Conservation (phyloP, 2,797 vertebrate species). For the Parauchenoglanis punctatus region DNA sequence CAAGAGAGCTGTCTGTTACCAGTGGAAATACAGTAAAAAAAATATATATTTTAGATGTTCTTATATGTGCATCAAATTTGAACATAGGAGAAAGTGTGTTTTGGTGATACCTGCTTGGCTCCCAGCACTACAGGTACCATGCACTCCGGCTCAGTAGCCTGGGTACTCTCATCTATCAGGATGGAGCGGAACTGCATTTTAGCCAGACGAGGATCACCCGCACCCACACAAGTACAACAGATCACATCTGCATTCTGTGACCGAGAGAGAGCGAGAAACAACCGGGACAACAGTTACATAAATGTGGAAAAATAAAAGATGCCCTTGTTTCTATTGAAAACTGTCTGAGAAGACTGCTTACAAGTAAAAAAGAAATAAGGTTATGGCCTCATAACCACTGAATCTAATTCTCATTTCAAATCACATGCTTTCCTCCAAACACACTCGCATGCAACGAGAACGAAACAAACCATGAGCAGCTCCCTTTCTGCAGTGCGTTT, state of each 20-base stretch:
- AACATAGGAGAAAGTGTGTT: not conserved
- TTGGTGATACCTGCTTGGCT: slow-evolving; percentile 87
- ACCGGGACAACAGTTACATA: not conserved
- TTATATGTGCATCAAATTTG: too few relatives aligned
- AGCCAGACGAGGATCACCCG: slow-evolving; percentile 92
- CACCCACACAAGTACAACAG: slow-evolving; percentile 95
- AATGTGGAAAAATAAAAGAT: not conserved
- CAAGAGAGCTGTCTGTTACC: not conserved
- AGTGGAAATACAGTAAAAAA: not conserved
- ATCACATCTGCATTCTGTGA: slow-evolving; percentile 94
- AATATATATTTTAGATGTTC: not conserved
- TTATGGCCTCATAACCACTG: not conserved
- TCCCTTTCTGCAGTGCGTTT: slow-evolving; percentile 95
- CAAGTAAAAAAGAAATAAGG: not conserved
- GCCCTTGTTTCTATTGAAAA: not conserved
- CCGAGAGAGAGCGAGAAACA: too few relatives aligned
- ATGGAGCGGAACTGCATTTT: slow-evolving; percentile 99
- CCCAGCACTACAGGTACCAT: slow-evolving; percentile 98
- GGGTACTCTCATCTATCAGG: slow-evolving; percentile 96
- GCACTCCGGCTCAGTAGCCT: slow-evolving; percentile 97
- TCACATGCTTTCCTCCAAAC: not conserved
- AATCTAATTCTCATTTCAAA: not conserved
- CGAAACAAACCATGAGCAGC: slow-evolving; percentile 88
- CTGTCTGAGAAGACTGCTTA: not conserved
- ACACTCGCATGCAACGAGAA: not conserved